Evolutionary conservation across 2,888 invertebrate genomes (phyloP), one percentile per base, ranked within the genome.

Genomic region (Euproctis similis): DNA sequence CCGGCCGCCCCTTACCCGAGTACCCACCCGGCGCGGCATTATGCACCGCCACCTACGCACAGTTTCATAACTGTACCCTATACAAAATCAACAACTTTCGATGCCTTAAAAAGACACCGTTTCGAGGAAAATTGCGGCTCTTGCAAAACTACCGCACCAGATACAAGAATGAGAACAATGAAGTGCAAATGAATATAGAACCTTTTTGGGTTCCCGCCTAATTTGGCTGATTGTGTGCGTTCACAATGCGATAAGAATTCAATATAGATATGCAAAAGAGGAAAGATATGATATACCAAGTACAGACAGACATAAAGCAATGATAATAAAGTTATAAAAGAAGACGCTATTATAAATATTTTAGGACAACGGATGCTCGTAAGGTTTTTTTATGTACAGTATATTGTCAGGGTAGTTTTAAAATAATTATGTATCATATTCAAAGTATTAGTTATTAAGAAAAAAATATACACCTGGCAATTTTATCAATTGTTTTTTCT

Each of bases 21-120:
- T 44, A 56, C 54, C 38, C 46, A 43, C 76, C 70, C 70, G 68
- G 70, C 69, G 60, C 65, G 58, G n/a, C n/a, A n/a, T 61, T 59
- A 67, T 73, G 71, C 74, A 72, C 70, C 59, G 59, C 75, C 6
- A 67, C 80, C 81, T 65, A 80, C 82, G 77, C 77, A 57, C 59
- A 49, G 59, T 81, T 76, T 73, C 77, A 72, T 77, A 81, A 80
- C 62, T 59, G 64, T 65, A 64, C 50, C 62, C 60, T n/a, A n/a
- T 67, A 62, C 60, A 68, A 69, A 72, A 73, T 70, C 70, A 64
- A 71, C 70, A 70, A 77, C 82, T 81, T 81, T 81, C 81, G 62
- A 77, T 68, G 75, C 81, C 78, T 69, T 78, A 75, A 78, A 77
- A 73, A 75, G 77, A 71, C 70, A n/a, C n/a, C n/a, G n/a, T n/a